Evolutionary conservation across 2,888 invertebrate species (phyloP), one percentile per base, ranked within the genome.

Genomic region (Caenorhabditis doughertyi): DNA sequence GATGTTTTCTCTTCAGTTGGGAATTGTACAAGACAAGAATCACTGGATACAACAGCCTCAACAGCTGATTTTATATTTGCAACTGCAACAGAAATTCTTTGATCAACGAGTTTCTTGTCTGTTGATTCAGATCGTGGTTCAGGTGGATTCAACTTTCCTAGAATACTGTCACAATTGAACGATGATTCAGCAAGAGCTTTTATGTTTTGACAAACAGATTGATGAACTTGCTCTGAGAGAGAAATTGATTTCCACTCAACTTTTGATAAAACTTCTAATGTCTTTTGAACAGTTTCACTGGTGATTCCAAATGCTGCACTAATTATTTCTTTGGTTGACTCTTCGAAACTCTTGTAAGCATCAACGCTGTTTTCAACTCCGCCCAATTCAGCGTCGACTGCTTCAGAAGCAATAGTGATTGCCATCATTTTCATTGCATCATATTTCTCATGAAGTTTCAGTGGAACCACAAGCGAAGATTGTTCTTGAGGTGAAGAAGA

Each of bases 351-450:
- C n/a, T 47, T 35, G 3, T 39, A 35, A 8, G 39, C 21, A 1
- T 44, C 71, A 56, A 56, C 9, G 23, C n/a, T 64, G 4, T 71
- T 23, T 23, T 53, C 32, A 56, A 9, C 21, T 9, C 32, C 35
- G 25, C 13, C 35, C 44, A 79, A 56, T 35, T 64, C 62, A 16
- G 58, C n/a, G 16, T 42, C 18, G 4, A 65, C 16, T 5, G 51
- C 51, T 39, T 51, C 29, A 51, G 47, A 39, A n/a, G 49, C 65
- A 16, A 65, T 29, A n/a, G 11, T 13, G 1, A 42, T 47, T 47
- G 55, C 77, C 55, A 70, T 27, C n/a, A 64, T 55, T 16, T 70
- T 70, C 70, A 79, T 35, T 5, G 47, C 25, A 25, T 70, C 47
- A 35, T 79, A 47, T 5, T 47, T 44, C 9, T 32, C 27, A 5